phyloP scores from a whole-genome alignment of 2,797 vertebrate genomes.

The Glossophaga mutica region DNA sequence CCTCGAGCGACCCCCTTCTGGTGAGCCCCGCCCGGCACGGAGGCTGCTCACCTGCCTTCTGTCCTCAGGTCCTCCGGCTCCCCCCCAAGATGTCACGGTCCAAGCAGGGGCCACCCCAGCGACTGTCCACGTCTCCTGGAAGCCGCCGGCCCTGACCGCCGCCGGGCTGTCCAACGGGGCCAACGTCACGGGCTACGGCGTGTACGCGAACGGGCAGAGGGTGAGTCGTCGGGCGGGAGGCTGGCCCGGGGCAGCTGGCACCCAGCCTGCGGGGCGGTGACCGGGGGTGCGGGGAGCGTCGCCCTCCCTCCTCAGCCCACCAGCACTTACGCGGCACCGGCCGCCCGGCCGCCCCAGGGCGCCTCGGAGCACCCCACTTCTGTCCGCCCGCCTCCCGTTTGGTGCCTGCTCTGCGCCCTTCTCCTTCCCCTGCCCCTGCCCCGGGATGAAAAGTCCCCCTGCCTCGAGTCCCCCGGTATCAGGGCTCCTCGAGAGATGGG shows the following conservation, averaged over 20 bases:
- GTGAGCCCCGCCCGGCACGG: background rate
- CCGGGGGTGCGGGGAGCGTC: rapidly evolving
- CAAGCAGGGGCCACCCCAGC: constrained; percentile 88
- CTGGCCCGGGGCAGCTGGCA: rapidly evolving
- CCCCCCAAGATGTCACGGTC: constrained; percentile 93
- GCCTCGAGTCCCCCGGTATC: background rate
- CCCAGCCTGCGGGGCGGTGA: background rate
- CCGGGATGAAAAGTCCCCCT: background rate
- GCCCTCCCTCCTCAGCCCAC: background rate
- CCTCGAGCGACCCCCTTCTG: rapidly evolving
- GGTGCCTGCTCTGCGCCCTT: background rate
- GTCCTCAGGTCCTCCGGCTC: constrained; percentile 90
- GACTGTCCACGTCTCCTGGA: constrained; percentile 92
- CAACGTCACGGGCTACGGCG: constrained; percentile 93
- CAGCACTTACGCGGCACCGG: background rate
- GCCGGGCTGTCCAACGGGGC: constrained; percentile 95
- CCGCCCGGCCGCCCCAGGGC: background rate
- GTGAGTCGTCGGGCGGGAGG: constrained; percentile 77
- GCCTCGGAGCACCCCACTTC: rapidly evolving
- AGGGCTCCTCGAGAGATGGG: rapidly evolving
- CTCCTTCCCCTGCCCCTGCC: background rate
- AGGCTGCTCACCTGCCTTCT: background rate
- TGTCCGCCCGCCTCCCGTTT: background rate
- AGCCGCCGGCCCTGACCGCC: constrained; percentile 89
- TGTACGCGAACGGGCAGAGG: constrained; percentile 96